phyloP scores from a whole-genome alignment of 2,797 vertebrate genomes.

The Cheirogaleus major region DNA sequence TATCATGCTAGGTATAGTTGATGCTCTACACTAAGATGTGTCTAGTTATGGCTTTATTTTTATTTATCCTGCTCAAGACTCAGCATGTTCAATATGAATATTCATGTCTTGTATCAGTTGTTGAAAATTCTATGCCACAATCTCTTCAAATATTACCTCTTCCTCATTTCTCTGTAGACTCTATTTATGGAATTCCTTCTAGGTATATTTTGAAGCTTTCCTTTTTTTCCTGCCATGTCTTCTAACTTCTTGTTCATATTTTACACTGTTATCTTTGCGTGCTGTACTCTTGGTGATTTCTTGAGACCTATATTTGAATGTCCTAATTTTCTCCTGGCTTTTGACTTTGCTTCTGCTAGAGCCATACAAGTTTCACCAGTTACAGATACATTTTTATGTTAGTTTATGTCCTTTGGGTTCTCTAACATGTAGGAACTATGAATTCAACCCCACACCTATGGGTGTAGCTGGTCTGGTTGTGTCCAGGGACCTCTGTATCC shows the following conservation, averaged over 20 bases:
- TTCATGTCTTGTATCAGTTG: slow-evolving; percentile 8
- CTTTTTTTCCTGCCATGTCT: slow-evolving; percentile 6
- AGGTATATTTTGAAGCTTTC: neutral
- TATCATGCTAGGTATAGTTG: neutral
- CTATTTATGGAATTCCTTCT: neutral
- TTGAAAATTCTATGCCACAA: neutral
- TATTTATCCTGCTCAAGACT: neutral
- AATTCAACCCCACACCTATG: neutral
- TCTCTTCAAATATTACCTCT: slow-evolving; percentile 13
- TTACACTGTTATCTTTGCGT: neutral
- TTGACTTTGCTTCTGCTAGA: neutral
- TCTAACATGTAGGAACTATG: neutral
- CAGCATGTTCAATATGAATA: neutral
- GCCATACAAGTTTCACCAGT: neutral
- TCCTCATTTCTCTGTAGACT: neutral
- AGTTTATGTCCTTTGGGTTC: neutral
- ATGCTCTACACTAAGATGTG: neutral
- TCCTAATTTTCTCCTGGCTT: neutral
- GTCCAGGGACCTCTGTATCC: neutral
- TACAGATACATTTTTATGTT: neutral
- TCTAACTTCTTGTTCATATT: slow-evolving; percentile 17
- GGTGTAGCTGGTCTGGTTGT: neutral
- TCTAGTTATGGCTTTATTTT: neutral
- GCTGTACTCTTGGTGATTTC: slow-evolving; percentile 7
- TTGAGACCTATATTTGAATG: neutral